Evolutionary conservation across 2,113 vertebrate genomes (phyloP).

Genomic region (Ursus arctos): DNA sequence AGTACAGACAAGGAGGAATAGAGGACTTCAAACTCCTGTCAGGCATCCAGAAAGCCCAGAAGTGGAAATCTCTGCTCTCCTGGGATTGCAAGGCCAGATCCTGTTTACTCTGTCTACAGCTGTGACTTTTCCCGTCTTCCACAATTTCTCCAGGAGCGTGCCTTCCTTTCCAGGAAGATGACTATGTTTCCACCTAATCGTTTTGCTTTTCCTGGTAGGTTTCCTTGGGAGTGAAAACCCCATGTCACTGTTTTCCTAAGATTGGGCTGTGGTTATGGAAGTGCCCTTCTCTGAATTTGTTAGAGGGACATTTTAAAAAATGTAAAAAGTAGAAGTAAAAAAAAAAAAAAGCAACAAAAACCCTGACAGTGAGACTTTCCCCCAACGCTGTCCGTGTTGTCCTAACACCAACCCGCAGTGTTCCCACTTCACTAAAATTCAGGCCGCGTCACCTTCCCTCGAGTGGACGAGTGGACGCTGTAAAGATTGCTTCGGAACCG

Average conservation of each 20-base stretch:
- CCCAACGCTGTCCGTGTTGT: neutral
- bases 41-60: neutral
- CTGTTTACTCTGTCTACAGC: neutral
- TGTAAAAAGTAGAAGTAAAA: neutral
- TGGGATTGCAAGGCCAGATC: neutral
- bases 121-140: neutral
- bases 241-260: neutral
- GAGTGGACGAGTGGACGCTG: neutral
- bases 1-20: neutral
- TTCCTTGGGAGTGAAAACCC: neutral
- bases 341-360: neutral
- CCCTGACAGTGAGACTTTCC: neutral
- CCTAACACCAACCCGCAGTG: neutral
- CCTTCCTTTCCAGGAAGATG: slow-evolving; percentile 45
- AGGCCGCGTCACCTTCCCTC: neutral
- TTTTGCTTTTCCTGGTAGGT: slow-evolving; percentile 28
- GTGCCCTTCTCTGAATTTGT: neutral
- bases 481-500: neutral
- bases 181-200: neutral
- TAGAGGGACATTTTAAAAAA: neutral
- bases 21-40: neutral
- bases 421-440: neutral
- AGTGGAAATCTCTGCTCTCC: neutral
- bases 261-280: neutral
- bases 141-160: neutral